A percentile compares a stretch with the other conserved stretches of the same genome.
Evolutionary conservation across 1,140 invertebrate species (phyloP).

Genomic region (Papilio xuthus): DNA sequence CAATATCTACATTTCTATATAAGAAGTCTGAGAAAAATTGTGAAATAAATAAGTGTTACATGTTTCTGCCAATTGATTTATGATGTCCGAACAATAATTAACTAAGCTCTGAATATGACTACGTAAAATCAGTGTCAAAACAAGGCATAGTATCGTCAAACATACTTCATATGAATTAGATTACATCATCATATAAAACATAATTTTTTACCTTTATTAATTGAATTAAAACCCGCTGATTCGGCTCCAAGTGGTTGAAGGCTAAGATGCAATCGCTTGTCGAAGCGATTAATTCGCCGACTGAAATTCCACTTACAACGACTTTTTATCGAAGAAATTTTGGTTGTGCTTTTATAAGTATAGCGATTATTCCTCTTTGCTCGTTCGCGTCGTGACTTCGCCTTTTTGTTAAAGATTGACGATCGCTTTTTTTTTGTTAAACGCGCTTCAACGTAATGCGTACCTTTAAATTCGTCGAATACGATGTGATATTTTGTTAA

Average conservation of each 20-base stretch:
- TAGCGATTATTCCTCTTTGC: constrained; percentile 4
- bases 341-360: constrained; percentile 22
- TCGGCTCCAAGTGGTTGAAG: background rate
- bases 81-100: too few species aligned
- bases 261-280: constrained; percentile 20
- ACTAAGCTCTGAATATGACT: background rate
- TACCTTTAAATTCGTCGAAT: constrained; percentile 24
- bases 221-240: background rate
- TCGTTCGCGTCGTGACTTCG: constrained; percentile 2
- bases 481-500: background rate
- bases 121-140: background rate
- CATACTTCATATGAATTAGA: background rate
- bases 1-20: too few species aligned
- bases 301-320: background rate
- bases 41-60: too few species aligned
- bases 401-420: constrained; percentile 19
- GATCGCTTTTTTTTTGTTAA: constrained; percentile 14
- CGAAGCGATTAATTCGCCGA: constrained; percentile 7
- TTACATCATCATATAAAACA: background rate
- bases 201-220: background rate
- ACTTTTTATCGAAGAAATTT: constrained; percentile 21
- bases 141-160: background rate
- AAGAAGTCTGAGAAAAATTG: too few species aligned
- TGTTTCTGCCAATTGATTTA: too few species aligned
- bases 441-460: background rate